phyloP scores from a whole-genome alignment of 1,140 invertebrate species.

The Ridgeia piscesae region DNA sequence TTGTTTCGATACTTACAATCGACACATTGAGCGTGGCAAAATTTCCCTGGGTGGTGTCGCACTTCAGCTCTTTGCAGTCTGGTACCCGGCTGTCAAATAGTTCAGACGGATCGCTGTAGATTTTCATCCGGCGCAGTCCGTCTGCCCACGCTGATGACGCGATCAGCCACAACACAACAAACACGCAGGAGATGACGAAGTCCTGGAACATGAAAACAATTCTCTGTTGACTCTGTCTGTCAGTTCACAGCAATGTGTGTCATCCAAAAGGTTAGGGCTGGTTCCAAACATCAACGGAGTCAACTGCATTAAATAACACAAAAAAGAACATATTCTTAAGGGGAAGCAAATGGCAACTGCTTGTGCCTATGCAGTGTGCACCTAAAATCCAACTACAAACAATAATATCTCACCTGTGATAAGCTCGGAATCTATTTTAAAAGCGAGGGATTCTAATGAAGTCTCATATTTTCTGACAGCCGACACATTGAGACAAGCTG shows the following conservation, averaged over 20 bases:
- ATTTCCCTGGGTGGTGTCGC: slow-evolving; percentile 46
- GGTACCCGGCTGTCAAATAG: slow-evolving; percentile 32
- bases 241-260: neutral
- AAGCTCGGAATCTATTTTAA: too few species aligned
- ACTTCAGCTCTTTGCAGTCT: slow-evolving; percentile 28
- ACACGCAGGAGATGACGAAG: slow-evolving; percentile 65
- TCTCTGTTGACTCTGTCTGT: neutral
- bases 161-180: slow-evolving; percentile 70
- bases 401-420: too few species aligned
- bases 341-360: too few species aligned
- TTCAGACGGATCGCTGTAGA: slow-evolving; percentile 58
- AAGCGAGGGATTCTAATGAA: too few species aligned
- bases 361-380: too few species aligned
- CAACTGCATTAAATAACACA: neutral
- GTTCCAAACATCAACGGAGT: neutral
- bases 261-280: neutral
- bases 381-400: too few species aligned
- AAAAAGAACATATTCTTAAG: too few species aligned
- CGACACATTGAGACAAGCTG: too few species aligned
- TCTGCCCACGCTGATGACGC: slow-evolving; percentile 70
- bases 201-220: slow-evolving; percentile 59
- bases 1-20: slow-evolving; percentile 60
- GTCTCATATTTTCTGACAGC: too few species aligned
- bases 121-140: slow-evolving; percentile 65
- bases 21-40: slow-evolving; percentile 68